These are phyloP conservation scores for Lasioglossum baleicum DNA, from an alignment of 1,140 invertebrate genomes.

Conservation along the genomic window DNA sequence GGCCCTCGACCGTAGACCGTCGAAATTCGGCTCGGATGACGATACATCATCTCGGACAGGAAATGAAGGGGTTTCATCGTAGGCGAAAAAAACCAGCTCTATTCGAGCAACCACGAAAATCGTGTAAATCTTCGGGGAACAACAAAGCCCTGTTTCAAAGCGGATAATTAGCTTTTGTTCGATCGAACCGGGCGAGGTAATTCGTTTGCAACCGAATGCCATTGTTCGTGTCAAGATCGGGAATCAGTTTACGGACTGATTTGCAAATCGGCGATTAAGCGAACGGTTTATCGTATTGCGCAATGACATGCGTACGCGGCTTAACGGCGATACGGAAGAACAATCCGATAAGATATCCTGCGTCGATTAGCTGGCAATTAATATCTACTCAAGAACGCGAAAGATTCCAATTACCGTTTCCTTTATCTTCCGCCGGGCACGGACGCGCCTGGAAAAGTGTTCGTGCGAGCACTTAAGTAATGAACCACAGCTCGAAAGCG, in stretches of 20 bases:
- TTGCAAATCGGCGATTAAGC: too few species aligned
- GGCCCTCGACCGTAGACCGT: not conserved
- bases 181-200: not conserved
- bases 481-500: not conserved
- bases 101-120: too few species aligned
- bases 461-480: not conserved
- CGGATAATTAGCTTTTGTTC: not conserved
- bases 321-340: too few species aligned
- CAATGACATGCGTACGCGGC: too few species aligned
- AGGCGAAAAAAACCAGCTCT: not conserved
- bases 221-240: not conserved
- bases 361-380: too few species aligned
- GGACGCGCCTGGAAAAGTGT: not conserved
- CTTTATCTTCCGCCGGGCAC: not conserved
- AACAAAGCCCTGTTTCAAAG: not conserved
- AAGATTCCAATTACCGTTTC: not conserved
- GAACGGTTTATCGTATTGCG: too few species aligned
- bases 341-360: too few species aligned
- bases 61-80: not conserved
- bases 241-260: too few species aligned
- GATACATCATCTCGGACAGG: not conserved
- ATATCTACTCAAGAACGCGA: too few species aligned
- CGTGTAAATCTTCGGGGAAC: too few species aligned
- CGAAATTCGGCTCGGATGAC: slow-evolving; percentile 8
- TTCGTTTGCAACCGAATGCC: not conserved